Base-by-base conservation (phyloP, 2,797 vertebrate species). In the Trachops cirrhosus region DNA sequence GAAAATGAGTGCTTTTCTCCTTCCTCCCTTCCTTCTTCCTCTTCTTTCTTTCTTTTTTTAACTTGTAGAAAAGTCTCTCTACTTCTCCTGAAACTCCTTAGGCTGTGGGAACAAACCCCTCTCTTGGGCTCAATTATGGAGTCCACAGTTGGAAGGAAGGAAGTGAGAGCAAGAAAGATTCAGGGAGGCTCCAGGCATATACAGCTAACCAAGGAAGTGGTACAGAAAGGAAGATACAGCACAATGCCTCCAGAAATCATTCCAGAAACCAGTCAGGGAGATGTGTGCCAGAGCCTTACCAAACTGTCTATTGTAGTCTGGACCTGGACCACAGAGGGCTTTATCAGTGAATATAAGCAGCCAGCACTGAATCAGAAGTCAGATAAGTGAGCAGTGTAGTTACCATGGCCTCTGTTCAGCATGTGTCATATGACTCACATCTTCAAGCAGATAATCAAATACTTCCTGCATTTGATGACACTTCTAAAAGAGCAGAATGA, bases 71-170 rank as follows among this genome's bases (percentile, higher is more conserved):
- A 94, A 93, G 39, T 89, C 21, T 62, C 77, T 96, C 26, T 39
- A 57, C 41, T 86, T 92, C 44, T 95, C 71, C 54, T 75, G 59
- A 86, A 95, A 92, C 77, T 85, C 79, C 91, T 85, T 46, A 85
- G 89, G 91, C 80, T 87, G 9, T 94, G 77, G 26, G 26, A 96
- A 93, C 52, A 70, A 57, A 21, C 6, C 12, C 41, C 62, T 95
- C 93, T 94, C 93, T 78, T 74, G 80, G 85, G 93, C 85, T 90
- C 94, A 97, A 75, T 95, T 97, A 94, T 11, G 32, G 74, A 96
- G 37, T 75, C 73, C 67, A 41, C 39, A 82, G 78, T 59, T 52
- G 50, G 64, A 93, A 91, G 34, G 80, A 92, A 78, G 62, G 52
- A 75, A 22, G 41, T 88, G 24, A 85, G 71, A 89, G 48, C 59